Evolutionary conservation across 2,888 invertebrate species (phyloP).

Genomic region (Galerucella nymphaeae): DNA sequence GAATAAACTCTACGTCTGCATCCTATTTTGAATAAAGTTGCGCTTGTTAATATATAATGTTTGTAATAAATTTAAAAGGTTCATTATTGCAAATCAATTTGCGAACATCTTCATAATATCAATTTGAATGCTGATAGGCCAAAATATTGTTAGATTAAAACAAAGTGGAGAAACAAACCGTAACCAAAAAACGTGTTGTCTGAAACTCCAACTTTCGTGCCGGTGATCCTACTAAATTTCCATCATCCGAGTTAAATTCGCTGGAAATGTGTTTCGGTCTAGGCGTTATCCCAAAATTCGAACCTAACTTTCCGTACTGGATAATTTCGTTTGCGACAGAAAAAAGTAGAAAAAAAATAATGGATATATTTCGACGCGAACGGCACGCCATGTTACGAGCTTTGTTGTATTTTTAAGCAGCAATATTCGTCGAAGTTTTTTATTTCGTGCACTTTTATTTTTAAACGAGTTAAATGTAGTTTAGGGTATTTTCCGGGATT

Average conservation of each 20-base stretch:
- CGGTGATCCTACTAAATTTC: constrained; percentile 38
- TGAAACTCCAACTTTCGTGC: constrained; percentile 22
- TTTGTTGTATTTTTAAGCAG: constrained; percentile 32
- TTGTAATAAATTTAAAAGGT: no score
- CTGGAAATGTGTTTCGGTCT: constrained; percentile 37
- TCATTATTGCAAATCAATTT: no score
- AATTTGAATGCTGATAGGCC: neutral
- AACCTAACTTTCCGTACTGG: constrained; percentile 36
- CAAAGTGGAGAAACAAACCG: constrained; percentile 15
- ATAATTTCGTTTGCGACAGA: constrained; percentile 28
- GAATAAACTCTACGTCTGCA: no score
- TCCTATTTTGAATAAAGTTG: no score
- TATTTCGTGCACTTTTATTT: constrained; percentile 14
- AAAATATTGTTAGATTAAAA: constrained; percentile 9
- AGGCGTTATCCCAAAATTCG: constrained; percentile 26
- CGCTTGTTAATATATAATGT: no score
- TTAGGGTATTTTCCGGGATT: neutral
- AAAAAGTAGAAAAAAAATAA: constrained; percentile 28
- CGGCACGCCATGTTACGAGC: neutral
- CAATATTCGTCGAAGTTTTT: constrained; percentile 23
- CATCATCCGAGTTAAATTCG: constrained; percentile 43
- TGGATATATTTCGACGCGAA: constrained; percentile 5
- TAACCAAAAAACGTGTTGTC: constrained; percentile 27
- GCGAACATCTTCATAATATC: neutral
- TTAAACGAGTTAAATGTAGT: neutral